Percentiles rank a stretch among this genome's conserved stretches.
phyloP scores from a whole-genome alignment of 2,113 vertebrate genomes.

The Ceratotherium simum region DNA sequence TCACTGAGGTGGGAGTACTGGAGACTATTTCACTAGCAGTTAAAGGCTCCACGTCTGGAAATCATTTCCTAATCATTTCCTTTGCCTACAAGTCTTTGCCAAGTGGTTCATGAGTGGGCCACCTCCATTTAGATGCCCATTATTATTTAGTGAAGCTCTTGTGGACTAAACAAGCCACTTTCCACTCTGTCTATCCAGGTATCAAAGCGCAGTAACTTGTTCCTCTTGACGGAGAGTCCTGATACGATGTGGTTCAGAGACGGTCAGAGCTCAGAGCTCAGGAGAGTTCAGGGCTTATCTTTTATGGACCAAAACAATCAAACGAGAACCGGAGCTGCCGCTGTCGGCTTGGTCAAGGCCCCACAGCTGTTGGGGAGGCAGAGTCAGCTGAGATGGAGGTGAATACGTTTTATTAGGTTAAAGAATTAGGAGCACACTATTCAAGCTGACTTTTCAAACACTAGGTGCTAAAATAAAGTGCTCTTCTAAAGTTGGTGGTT shows the following conservation, averaged over 20 bases:
- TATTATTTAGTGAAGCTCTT: not conserved
- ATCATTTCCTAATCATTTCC: not conserved
- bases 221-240: not conserved
- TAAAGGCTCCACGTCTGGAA: not conserved
- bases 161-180: not conserved
- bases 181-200: not conserved
- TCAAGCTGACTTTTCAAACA: not conserved
- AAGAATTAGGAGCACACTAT: not conserved
- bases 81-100: not conserved
- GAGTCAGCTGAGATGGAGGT: too few relatives aligned
- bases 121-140: not conserved
- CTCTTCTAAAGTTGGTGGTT: not conserved
- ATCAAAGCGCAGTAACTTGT: not conserved
- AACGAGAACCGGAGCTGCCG: not conserved
- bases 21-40: not conserved
- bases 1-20: not conserved
- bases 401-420: not conserved
- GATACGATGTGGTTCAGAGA: not conserved
- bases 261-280: not conserved
- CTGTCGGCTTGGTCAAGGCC: not conserved
- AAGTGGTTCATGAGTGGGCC: not conserved
- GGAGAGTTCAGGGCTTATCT: not conserved
- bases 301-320: not conserved
- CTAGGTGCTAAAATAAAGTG: not conserved
- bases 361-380: not conserved